phyloP scores from a whole-genome alignment of 2,888 invertebrate species.

The Synergus japonicus region DNA sequence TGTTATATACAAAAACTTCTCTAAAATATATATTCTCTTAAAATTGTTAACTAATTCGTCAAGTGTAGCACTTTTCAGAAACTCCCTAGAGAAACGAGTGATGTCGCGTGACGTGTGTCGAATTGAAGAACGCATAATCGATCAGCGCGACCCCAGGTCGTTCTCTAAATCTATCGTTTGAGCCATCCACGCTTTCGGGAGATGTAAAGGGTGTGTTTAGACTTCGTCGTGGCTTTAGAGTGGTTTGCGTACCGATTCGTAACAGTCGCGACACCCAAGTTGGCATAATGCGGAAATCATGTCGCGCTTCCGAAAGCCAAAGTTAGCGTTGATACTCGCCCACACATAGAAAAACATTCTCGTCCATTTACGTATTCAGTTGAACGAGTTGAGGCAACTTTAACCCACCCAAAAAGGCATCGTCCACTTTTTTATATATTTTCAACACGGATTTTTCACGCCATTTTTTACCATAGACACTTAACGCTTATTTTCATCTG shows the following conservation, averaged over 20 bases:
- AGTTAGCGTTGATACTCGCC: slow-evolving; percentile 13
- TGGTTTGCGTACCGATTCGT: slow-evolving; percentile 67
- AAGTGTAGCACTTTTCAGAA: background rate
- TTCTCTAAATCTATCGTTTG: slow-evolving; percentile 43
- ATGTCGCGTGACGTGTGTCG: background rate
- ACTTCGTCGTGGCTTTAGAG: slow-evolving; percentile 62
- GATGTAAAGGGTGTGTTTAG: slow-evolving; percentile 65
- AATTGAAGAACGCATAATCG: slow-evolving; percentile 62
- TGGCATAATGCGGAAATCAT: slow-evolving; percentile 73
- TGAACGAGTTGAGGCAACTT: background rate
- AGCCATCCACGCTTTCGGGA: slow-evolving; percentile 34
- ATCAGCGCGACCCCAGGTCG: slow-evolving; percentile 61
- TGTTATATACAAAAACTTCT: background rate
- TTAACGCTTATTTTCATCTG: background rate
- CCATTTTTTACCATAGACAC: background rate
- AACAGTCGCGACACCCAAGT: slow-evolving; percentile 66
- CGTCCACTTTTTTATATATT: background rate
- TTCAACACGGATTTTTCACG: background rate
- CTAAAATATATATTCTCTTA: background rate
- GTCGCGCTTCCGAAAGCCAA: slow-evolving; percentile 57
- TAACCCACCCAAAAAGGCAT: background rate
- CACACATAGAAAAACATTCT: slow-evolving; percentile 28
- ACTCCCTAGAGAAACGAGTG: background rate
- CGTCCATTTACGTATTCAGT: background rate
- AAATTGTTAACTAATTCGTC: background rate